Conservation (phyloP, 2,113 vertebrate species). For the Taxidea taxus region DNA sequence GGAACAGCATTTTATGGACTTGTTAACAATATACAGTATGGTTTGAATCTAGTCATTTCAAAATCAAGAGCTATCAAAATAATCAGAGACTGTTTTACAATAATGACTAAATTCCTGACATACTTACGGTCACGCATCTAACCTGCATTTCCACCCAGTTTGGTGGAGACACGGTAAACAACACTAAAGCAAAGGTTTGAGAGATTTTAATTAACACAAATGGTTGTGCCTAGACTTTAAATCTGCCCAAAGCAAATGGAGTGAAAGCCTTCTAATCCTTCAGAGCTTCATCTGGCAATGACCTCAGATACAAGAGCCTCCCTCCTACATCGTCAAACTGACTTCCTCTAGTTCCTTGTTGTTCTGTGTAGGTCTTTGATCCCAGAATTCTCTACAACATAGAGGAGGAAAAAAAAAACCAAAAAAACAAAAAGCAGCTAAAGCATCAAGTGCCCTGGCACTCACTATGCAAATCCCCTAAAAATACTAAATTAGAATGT, state of each 20-base stretch:
- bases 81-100: constrained; percentile 43
- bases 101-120: constrained; percentile 4
- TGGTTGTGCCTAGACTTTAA: constrained; percentile 48
- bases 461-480: constrained; percentile 6
- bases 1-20: background rate
- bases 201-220: constrained; percentile 67
- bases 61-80: constrained; percentile 40
- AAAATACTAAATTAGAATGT: constrained; percentile 43
- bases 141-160: constrained; percentile 18
- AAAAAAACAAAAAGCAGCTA: background rate
- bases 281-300: constrained; percentile 51
- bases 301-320: constrained; percentile 55
- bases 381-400: constrained; percentile 26
- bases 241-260: constrained; percentile 63
- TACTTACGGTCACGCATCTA: background rate
- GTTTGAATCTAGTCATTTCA: constrained; percentile 32
- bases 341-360: constrained; percentile 48
- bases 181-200: constrained; percentile 53
- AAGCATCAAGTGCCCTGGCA: background rate
- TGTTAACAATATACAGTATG: constrained; percentile 1
- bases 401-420: background rate
- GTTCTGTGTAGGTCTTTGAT: constrained; percentile 33
- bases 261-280: constrained; percentile 52
- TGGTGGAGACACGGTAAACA: background rate
- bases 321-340: constrained; percentile 37